These are phyloP conservation scores for Torymus tubicola DNA, from an alignment of 2,888 invertebrate species.

Conservation along the genomic window DNA sequence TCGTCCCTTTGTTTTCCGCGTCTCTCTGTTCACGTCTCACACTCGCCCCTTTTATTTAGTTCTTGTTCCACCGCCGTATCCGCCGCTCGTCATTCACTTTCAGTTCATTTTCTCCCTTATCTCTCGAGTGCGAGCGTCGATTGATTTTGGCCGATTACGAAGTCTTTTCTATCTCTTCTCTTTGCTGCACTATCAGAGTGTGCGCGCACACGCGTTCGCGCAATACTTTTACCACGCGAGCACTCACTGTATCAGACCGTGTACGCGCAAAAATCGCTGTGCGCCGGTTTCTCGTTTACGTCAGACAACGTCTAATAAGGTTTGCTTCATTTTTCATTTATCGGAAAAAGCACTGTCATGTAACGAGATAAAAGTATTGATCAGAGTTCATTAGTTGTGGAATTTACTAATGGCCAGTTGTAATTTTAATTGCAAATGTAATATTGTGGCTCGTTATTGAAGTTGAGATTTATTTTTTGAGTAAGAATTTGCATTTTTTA, in stretches of 20 bases:
- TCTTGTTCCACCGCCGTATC: not conserved
- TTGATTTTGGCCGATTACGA: slow-evolving; percentile 37
- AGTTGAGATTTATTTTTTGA: too few relatives aligned
- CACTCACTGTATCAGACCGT: too few relatives aligned
- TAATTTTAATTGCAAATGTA: too few relatives aligned
- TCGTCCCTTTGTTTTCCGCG: not conserved
- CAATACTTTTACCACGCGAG: too few relatives aligned
- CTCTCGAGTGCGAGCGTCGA: slow-evolving; percentile 34
- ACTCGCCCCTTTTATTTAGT: slow-evolving; percentile 1
- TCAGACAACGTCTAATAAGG: not conserved
- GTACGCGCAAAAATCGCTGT: not conserved
- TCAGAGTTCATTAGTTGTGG: not conserved
- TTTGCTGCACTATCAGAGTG: too few relatives aligned
- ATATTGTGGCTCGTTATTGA: too few relatives aligned
- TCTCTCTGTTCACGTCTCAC: not conserved
- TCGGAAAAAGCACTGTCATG: not conserved
- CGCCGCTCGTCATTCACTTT: not conserved
- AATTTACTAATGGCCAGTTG: too few relatives aligned
- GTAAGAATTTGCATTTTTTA: too few relatives aligned
- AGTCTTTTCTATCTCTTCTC: not conserved
- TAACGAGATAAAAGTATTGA: not conserved
- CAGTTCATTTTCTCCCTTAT: slow-evolving; percentile 24
- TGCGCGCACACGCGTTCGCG: not conserved
- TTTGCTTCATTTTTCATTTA: not conserved
- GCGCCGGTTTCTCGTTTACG: not conserved